Evolutionary conservation across 2,888 invertebrate genomes (phyloP).

Genomic region (Orthonevra nobilis): DNA sequence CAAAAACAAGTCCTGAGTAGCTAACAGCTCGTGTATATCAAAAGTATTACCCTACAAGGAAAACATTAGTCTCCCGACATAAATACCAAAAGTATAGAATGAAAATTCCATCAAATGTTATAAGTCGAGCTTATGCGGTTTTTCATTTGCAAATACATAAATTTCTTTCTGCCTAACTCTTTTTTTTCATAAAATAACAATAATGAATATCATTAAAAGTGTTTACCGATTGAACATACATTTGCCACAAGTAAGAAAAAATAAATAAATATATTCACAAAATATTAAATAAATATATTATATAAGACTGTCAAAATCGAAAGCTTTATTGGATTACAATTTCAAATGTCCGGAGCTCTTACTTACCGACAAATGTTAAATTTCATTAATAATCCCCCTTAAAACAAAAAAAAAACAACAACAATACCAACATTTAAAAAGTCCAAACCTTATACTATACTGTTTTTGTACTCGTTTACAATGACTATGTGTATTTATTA

Average conservation of each 20-base stretch:
- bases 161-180: too few relatives aligned
- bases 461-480: constrained; percentile 44
- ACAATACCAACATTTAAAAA: too few relatives aligned
- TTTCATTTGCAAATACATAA: constrained; percentile 64
- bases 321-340: constrained; percentile 68
- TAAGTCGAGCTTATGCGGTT: constrained; percentile 69
- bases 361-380: constrained; percentile 56
- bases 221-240: constrained; percentile 23
- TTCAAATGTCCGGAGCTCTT: constrained; percentile 65
- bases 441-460: constrained; percentile 17
- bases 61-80: not conserved
- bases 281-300: constrained; percentile 36
- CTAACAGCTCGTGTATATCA: not conserved
- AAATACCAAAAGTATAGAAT: not conserved
- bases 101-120: constrained; percentile 39
- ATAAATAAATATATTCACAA: constrained; percentile 3
- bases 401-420: too few relatives aligned
- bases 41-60: not conserved
- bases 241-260: constrained; percentile 39
- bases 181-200: constrained; percentile 2
- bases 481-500: constrained; percentile 38
- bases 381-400: constrained; percentile 41
- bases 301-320: constrained; percentile 69
- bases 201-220: not conserved
- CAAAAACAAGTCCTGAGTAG: constrained; percentile 3